Evolutionary conservation across 2,888 invertebrate genomes (phyloP), one percentile per base, ranked within the genome.

Genomic region (Morpho achilles): DNA sequence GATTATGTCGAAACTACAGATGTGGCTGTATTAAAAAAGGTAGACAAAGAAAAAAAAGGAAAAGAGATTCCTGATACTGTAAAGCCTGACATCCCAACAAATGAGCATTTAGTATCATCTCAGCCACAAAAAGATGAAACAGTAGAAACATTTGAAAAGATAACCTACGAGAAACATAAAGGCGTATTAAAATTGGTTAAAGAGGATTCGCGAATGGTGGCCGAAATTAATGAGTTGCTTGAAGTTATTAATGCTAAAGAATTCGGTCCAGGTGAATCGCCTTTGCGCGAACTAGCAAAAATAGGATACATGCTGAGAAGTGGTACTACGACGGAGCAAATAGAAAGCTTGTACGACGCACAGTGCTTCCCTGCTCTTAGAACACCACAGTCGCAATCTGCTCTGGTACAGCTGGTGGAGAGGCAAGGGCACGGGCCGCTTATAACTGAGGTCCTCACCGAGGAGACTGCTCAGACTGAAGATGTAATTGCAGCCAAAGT

Each of bases 321-420:
- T 68, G 97, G 97, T 16, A 92, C 96, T 43, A 93, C 94, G 3
- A 94, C 94, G 1, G 93, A 93, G 70, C 94, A 96, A 84, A 94
- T 97, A 50, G 95, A 95, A 65, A 93, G 94, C 50, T 91, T 96
- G 63, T 96, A 96, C 71, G 94, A 95, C 70, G 94, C 95, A 16
- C 93, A 95, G 69, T 93, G 94, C 70, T 96, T 97, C 81, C 95
- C 96, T 22, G 94, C 96, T 9, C 79, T 97, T 56, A 93, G 94
- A 73, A 94, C 95, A 9, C 96, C 96, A 0, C 94, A 96, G 74
- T 95, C 96, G 1, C 97, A 97, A 80, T 95, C 95, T 41, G 96
- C 97, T 8, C 84, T 97, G 72, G 96, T 97, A 7, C 94, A 95
- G 69, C 91, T 97, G 53, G 96, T 97, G 0, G 97, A 97, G 80